Percentiles rank a stretch among this genome's conserved stretches.
Evolutionary conservation across 2,888 invertebrate genomes (phyloP).

Genomic region (Dastarcus helophoroides): DNA sequence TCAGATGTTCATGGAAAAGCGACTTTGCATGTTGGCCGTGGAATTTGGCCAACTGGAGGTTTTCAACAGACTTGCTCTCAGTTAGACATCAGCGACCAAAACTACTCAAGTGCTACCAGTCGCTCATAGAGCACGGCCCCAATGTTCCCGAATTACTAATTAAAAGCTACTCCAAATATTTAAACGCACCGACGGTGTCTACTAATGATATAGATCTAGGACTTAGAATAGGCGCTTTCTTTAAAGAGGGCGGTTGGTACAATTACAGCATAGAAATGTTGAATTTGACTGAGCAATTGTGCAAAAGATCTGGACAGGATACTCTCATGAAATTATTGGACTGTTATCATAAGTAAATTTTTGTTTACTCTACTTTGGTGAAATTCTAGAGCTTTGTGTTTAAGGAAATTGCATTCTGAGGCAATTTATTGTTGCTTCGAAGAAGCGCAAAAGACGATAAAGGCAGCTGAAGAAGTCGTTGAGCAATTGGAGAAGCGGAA

Average conservation of each 20-base stretch:
- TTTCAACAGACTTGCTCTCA: slow-evolving; percentile 57
- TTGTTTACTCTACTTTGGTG: slow-evolving; percentile 5
- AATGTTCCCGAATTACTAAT: slow-evolving; percentile 31
- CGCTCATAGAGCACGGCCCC: slow-evolving; percentile 34
- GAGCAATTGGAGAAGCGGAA: slow-evolving; percentile 39
- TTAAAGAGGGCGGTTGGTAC: slow-evolving; percentile 84
- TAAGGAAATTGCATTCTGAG: slow-evolving; percentile 73
- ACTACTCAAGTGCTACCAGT: slow-evolving; percentile 63
- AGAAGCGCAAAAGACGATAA: slow-evolving; percentile 61
- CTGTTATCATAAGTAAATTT: slow-evolving; percentile 70
- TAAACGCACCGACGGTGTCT: slow-evolving; percentile 11
- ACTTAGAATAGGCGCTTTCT: slow-evolving; percentile 52
- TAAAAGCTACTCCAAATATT: slow-evolving; percentile 20
- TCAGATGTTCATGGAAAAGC: slow-evolving; percentile 60
- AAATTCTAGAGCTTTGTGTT: neutral
- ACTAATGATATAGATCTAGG: slow-evolving; percentile 26
- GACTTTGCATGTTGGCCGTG: slow-evolving; percentile 52
- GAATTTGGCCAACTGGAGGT: slow-evolving; percentile 60
- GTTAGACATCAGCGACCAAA: slow-evolving; percentile 55
- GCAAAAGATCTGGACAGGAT: slow-evolving; percentile 19
- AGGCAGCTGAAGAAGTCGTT: slow-evolving; percentile 44
- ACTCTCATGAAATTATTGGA: slow-evolving; percentile 58
- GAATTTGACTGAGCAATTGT: slow-evolving; percentile 51
- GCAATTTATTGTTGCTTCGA: slow-evolving; percentile 70
- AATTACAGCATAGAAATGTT: slow-evolving; percentile 64